These are phyloP conservation scores for Netta rufina DNA, from an alignment of 2,797 vertebrate genomes.

Conservation along the genomic window DNA sequence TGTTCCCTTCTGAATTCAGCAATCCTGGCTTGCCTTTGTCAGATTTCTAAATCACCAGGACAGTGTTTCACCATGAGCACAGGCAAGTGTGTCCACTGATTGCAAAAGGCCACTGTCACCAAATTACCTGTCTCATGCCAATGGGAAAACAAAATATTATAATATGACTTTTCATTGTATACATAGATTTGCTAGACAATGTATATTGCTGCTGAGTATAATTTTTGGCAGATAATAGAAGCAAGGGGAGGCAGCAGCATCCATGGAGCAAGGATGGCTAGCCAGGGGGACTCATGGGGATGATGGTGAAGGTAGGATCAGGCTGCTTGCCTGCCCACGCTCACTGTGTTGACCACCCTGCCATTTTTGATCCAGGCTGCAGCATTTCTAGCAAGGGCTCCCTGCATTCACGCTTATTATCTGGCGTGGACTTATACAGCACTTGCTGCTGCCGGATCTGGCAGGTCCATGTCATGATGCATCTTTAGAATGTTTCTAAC, in stretches of 20 bases:
- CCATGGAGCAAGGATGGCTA: not conserved
- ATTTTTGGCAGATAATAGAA: not conserved
- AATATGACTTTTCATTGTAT: not conserved
- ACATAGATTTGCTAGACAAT: not conserved
- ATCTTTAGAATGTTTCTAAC: not conserved
- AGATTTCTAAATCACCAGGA: not conserved
- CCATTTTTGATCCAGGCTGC: not conserved
- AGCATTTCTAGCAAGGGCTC: not conserved
- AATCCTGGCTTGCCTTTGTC: not conserved
- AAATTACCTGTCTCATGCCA: not conserved
- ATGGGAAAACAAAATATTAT: accelerated
- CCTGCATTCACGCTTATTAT: not conserved
- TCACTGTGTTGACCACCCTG: not conserved
- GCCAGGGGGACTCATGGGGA: not conserved
- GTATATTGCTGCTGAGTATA: not conserved
- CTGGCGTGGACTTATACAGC: not conserved
- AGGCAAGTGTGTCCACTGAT: not conserved
- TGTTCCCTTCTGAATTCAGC: not conserved
- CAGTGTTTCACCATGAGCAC: not conserved
- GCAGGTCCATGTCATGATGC: accelerated
- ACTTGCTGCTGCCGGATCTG: not conserved
- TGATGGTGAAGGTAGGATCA: not conserved
- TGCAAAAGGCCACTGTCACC: not conserved
- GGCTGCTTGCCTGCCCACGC: not conserved
- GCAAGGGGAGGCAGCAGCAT: not conserved